A percentile compares a stretch with the other conserved stretches of the same genome.
Conservation (phyloP, 2,797 vertebrate genomes). For the Poecilia picta region DNA sequence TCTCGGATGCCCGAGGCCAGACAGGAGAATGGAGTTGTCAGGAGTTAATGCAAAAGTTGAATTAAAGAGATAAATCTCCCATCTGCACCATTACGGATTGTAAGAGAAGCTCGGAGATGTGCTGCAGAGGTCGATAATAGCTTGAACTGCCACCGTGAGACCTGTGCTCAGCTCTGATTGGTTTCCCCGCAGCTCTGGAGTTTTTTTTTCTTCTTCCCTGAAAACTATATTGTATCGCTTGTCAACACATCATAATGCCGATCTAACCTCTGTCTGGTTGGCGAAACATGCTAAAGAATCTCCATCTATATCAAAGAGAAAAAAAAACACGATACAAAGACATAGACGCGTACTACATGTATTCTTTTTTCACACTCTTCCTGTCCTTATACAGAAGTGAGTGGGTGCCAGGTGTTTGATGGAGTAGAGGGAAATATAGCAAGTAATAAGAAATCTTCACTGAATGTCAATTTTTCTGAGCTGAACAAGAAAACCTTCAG, state of each 20-base stretch:
- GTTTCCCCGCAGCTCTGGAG: not conserved
- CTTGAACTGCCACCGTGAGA: conserved; percentile 30
- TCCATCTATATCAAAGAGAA: not conserved
- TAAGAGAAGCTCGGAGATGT: conserved; percentile 25
- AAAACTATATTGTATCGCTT: conserved; percentile 13
- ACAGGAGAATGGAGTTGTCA: conserved; percentile 73
- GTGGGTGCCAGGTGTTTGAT: conserved; percentile 57
- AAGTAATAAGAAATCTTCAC: conserved; percentile 31
- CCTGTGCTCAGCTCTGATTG: conserved; percentile 12
- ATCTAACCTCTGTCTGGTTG: conserved; percentile 29
- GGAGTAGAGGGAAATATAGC: conserved; percentile 44
- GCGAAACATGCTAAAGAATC: conserved; percentile 6
- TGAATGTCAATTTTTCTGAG: conserved; percentile 41
- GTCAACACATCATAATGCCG: conserved; percentile 9
- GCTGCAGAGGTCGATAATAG: conserved; percentile 42
- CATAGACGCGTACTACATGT: not conserved
- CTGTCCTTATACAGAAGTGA: conserved; percentile 26
- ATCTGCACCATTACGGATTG: conserved; percentile 42
- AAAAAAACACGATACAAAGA: not conserved
- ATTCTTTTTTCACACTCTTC: conserved; percentile 8
- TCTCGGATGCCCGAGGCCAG: conserved; percentile 44
- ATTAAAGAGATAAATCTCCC: conserved; percentile 80
- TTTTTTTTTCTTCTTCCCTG: not conserved
- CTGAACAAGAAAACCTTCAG: conserved; percentile 16
- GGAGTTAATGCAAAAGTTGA: conserved; percentile 69